phyloP scores from a whole-genome alignment of 2,113 vertebrate genomes.

The Scopus umbretta region DNA sequence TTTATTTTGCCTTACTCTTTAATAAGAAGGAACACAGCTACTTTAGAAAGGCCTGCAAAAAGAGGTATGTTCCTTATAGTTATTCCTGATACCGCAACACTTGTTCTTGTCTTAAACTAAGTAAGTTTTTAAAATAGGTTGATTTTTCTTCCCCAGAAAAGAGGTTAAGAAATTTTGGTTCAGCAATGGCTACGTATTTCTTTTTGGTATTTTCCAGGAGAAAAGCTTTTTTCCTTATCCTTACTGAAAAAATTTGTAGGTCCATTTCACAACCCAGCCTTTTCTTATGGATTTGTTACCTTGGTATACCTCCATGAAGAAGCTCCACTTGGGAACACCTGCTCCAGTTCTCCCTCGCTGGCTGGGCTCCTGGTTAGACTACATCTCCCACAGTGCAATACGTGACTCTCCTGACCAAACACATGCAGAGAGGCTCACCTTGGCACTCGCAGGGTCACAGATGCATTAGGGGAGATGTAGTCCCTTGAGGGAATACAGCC shows the following conservation, averaged over 20 bases:
- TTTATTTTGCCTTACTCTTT: not conserved
- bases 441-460: not conserved
- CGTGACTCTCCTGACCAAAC: accelerated
- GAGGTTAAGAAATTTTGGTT: not conserved
- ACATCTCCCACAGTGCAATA: not conserved
- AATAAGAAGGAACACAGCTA: not conserved
- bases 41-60: not conserved
- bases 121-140: not conserved
- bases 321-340: not conserved
- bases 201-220: not conserved
- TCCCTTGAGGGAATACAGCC: accelerated
- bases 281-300: not conserved
- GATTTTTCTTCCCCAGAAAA: not conserved
- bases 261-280: not conserved
- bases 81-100: not conserved
- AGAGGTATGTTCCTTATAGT: not conserved
- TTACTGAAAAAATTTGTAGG: not conserved
- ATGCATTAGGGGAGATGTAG: not conserved
- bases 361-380: not conserved
- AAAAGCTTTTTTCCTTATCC: not conserved
- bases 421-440: accelerated
- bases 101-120: not conserved
- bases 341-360: accelerated
- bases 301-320: not conserved
- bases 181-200: not conserved